A percentile compares a stretch with the other conserved stretches of the same genome.
Conservation (phyloP, 2,113 vertebrate species). For the Girardinichthys multiradiatus region DNA sequence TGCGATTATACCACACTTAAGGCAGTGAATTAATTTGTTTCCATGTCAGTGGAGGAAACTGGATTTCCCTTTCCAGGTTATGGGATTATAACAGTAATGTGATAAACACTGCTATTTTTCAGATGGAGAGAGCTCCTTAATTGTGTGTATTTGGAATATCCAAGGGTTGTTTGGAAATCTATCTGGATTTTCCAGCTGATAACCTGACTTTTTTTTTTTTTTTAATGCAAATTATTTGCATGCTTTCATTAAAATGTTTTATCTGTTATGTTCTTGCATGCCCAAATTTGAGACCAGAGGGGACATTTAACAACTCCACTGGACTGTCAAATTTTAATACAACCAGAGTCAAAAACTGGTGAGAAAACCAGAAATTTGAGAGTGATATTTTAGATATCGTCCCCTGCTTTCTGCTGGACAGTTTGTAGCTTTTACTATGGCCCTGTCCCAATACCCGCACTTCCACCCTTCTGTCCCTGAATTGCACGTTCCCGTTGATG, state of each 20-base stretch:
- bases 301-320: too few relatives aligned
- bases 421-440: neutral
- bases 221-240: too few relatives aligned
- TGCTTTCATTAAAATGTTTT: neutral
- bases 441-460: too few relatives aligned
- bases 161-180: neutral
- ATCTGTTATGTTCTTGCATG: too few relatives aligned
- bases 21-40: conserved; percentile 25
- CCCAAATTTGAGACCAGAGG: too few relatives aligned
- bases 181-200: neutral
- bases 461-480: too few relatives aligned
- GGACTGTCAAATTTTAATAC: too few relatives aligned
- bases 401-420: neutral
- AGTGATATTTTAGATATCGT: neutral
- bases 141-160: conserved; percentile 4
- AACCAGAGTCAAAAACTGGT: too few relatives aligned
- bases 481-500: too few relatives aligned
- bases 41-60: conserved; percentile 1
- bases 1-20: conserved; percentile 38
- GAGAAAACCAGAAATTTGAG: too few relatives aligned
- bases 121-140: conserved; percentile 5
- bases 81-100: conserved; percentile 30
- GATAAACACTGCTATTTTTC: conserved; percentile 5
- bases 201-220: neutral
- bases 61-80: conserved; percentile 35